Conservation (phyloP, 1,140 invertebrate species). For the Zophobas atratus region DNA sequence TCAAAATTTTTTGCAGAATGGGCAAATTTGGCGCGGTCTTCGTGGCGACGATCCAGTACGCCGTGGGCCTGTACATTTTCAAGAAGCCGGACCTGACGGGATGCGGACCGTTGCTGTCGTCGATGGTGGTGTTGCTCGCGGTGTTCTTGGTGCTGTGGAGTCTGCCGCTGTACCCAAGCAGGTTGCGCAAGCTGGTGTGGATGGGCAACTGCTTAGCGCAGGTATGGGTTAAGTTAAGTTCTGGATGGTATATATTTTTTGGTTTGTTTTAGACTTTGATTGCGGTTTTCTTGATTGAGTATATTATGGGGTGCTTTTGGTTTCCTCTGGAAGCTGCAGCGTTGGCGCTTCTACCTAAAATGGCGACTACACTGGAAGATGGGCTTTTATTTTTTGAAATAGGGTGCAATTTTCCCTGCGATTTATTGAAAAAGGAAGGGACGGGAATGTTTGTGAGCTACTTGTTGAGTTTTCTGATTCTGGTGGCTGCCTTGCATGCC, state of each 20-base stretch:
- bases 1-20: slow-evolving; percentile 52
- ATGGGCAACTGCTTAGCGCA: neutral
- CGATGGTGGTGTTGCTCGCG: slow-evolving; percentile 59
- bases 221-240: neutral
- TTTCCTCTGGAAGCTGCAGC: slow-evolving; percentile 60
- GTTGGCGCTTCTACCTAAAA: slow-evolving; percentile 52
- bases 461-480: slow-evolving; percentile 57
- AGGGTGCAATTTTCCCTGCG: slow-evolving; percentile 41
- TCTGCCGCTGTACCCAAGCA: slow-evolving; percentile 59
- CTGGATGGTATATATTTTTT: too few species aligned
- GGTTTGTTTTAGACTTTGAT: slow-evolving; percentile 59
- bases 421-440: slow-evolving; percentile 52
- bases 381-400: slow-evolving; percentile 45
- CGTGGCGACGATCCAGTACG: slow-evolving; percentile 56
- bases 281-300: slow-evolving; percentile 61
- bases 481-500: slow-evolving; percentile 59
- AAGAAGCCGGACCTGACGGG: slow-evolving; percentile 53
- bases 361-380: slow-evolving; percentile 54
- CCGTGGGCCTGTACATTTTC: slow-evolving; percentile 59
- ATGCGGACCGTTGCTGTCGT: slow-evolving; percentile 61
- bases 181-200: slow-evolving; percentile 43
- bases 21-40: slow-evolving; percentile 59
- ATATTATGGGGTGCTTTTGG: slow-evolving; percentile 64
- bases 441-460: slow-evolving; percentile 59
- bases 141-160: slow-evolving; percentile 60